Conservation (phyloP, 2,113 vertebrate species). For the Oxyura jamaicensis region DNA sequence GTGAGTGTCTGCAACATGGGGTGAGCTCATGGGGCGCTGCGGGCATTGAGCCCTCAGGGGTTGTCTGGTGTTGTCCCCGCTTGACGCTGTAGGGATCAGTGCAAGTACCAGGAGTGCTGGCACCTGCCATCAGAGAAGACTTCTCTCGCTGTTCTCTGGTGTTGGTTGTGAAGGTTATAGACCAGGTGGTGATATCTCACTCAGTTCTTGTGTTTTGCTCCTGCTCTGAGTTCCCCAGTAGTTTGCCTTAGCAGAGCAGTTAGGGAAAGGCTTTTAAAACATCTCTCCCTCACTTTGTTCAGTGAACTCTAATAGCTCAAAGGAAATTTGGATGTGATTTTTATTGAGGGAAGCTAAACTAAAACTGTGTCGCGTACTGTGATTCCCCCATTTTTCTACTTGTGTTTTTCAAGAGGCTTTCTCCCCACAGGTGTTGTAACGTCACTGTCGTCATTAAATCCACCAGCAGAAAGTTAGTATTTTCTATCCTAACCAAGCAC, state of each 20-base stretch:
- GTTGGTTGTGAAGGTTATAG: background rate
- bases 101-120: accelerated
- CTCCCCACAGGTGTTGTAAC: background rate
- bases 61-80: no score
- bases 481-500: background rate
- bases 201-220: background rate
- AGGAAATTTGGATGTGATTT: background rate
- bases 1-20: no score
- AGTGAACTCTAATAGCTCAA: background rate
- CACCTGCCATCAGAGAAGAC: background rate
- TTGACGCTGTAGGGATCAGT: no score
- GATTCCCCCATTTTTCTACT: background rate
- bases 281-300: background rate
- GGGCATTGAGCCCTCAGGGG: no score
- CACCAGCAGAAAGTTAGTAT: background rate
- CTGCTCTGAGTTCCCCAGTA: background rate
- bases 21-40: no score
- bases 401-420: background rate
- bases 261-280: background rate
- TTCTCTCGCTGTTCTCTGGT: background rate
- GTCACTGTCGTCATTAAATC: background rate
- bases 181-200: background rate
- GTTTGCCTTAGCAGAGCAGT: background rate
- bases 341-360: background rate
- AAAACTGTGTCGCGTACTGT: background rate